Conservation (phyloP, 2,797 vertebrate species). For the Phoeniculus purpureus region DNA sequence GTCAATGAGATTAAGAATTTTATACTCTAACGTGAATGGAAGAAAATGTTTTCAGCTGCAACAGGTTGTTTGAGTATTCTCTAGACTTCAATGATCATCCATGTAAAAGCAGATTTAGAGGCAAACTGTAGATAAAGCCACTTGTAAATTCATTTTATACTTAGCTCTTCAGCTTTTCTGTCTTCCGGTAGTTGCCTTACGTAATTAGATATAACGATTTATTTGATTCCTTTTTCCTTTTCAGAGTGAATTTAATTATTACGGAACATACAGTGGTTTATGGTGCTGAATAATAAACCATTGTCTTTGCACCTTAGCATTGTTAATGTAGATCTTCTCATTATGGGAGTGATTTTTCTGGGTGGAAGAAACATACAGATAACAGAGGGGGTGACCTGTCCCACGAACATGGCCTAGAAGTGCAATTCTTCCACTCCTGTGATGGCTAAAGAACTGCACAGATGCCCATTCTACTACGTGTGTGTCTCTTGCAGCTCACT, state of each 20-base stretch:
- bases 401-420: neutral
- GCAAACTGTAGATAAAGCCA: neutral
- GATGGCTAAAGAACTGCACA: neutral
- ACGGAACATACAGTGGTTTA: neutral
- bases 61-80: conserved; percentile 35
- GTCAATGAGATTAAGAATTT: neutral
- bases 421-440: neutral
- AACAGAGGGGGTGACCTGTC: neutral
- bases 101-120: neutral
- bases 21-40: neutral
- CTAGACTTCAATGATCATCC: neutral
- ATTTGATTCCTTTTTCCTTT: conserved; percentile 13
- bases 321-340: neutral
- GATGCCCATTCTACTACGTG: accelerated
- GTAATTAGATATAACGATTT: neutral
- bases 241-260: neutral
- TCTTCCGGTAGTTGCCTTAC: neutral
- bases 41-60: conserved; percentile 3
- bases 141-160: neutral
- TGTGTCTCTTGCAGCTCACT: neutral
- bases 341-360: neutral
- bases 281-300: neutral
- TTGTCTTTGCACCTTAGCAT: neutral
- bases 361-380: neutral
- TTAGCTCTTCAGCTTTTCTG: neutral